Percentiles rank a stretch among this genome's conserved stretches.
Evolutionary conservation across 1,140 invertebrate species (phyloP).

Genomic region (Danaus melanippus): DNA sequence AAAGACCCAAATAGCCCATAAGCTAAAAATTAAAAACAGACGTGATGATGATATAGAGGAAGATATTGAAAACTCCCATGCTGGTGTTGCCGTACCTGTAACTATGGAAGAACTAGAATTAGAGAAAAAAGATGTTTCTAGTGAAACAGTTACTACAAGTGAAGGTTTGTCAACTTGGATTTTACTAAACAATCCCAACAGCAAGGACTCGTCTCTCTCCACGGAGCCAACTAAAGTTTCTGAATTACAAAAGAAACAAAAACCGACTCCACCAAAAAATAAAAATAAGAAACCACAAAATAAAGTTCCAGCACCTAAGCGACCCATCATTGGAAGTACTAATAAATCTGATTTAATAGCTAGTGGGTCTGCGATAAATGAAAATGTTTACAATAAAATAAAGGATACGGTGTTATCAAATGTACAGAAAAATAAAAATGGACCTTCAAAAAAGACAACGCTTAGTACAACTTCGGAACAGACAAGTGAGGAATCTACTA

Average conservation of each 20-base stretch:
- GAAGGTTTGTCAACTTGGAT: constrained; percentile 84
- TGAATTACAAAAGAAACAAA: constrained; percentile 48
- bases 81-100: constrained; percentile 74
- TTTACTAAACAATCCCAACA: constrained; percentile 73
- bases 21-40: constrained; percentile 60
- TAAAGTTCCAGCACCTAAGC: constrained; percentile 35
- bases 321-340: constrained; percentile 59
- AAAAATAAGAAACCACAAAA: constrained; percentile 53
- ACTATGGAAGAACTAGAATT: constrained; percentile 70
- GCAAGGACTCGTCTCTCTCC: constrained; percentile 35
- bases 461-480: constrained; percentile 29
- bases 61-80: constrained; percentile 67
- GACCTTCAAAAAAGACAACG: constrained; percentile 11
- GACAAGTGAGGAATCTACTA: constrained; percentile 30
- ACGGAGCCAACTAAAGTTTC: constrained; percentile 58
- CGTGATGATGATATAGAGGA: constrained; percentile 48
- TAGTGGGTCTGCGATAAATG: constrained; percentile 66
- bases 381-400: constrained; percentile 69
- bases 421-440: constrained; percentile 67
- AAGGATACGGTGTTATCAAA: constrained; percentile 68
- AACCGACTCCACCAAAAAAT: constrained; percentile 43
- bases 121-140: constrained; percentile 58
- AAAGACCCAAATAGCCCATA: constrained; percentile 67
- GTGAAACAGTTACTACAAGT: constrained; percentile 73
- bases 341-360: constrained; percentile 69